A percentile compares a stretch with the other conserved stretches of the same genome.
Evolutionary conservation across 2,113 vertebrate species (phyloP).

Genomic region (Cathartes aura): DNA sequence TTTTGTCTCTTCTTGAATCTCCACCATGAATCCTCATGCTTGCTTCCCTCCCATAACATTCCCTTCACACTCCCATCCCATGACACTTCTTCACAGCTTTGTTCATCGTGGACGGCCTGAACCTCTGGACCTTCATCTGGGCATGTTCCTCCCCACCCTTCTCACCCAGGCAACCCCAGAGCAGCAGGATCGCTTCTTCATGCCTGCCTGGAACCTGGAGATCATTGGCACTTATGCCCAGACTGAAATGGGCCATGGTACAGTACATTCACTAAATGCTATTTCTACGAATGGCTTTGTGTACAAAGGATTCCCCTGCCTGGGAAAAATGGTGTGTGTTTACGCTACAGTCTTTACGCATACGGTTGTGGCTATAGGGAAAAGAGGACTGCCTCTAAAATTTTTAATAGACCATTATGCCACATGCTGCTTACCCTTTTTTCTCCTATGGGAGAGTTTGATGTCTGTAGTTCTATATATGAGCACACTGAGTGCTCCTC

Average conservation of each 20-base stretch:
- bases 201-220: slow-evolving; percentile 96
- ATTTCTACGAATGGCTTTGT: slow-evolving; percentile 46
- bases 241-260: slow-evolving; percentile 99
- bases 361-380: not conserved
- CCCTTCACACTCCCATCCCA: slow-evolving; percentile 43
- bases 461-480: not conserved
- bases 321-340: not conserved
- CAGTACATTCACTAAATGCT: slow-evolving; percentile 72
- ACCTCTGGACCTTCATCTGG: slow-evolving; percentile 96
- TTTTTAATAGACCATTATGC: not conserved
- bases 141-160: slow-evolving; percentile 98
- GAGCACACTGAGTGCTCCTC: not conserved
- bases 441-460: not conserved
- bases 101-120: slow-evolving; percentile 88
- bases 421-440: not conserved
- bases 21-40: slow-evolving; percentile 37
- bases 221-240: slow-evolving; percentile 99
- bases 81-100: slow-evolving; percentile 80
- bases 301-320: not conserved
- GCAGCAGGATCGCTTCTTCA: slow-evolving; percentile 97
- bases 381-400: not conserved
- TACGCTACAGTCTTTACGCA: fast-evolving
- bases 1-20: slow-evolving; percentile 59
- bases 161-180: slow-evolving; percentile 95
- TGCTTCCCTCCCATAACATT: slow-evolving; percentile 38